Evolutionary conservation across 2,113 vertebrate species (phyloP), one percentile per base, ranked within the genome.

Genomic region (Paratilapia polleni): DNA sequence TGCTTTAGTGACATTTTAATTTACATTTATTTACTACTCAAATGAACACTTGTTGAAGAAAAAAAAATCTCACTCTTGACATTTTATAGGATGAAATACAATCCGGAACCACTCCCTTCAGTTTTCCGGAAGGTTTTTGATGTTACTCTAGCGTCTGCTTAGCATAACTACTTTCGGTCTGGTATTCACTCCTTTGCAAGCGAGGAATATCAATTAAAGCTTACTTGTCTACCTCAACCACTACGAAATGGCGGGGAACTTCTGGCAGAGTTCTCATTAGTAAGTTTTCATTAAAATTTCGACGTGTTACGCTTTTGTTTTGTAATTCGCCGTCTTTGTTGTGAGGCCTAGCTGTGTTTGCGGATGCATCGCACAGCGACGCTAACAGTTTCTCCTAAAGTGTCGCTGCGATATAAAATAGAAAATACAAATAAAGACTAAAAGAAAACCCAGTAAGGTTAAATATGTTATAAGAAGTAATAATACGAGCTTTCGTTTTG

Each of bases 211-310:
- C 10, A 20, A 36, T 73, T 79, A 84, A 87, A 64, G 34, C 82
- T 38, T 68, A 14, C 13, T 84, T 87, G 49, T 90, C 93, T 94
- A 89, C 93, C 93, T 93, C 93, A 91, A 11, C 47, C 77, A 6
- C 19, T 59, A 6, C 68, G 75, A 84, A 57, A 96, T 96, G 96
- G 96, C 96, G 49, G 96, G 96, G 76, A 96, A 96, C 91, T 96
- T 96, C 83, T 96, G 96, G 96, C 96, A 96, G 85, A 96, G 96
- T 89, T 96, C 96, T 61, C 96, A 96, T 85, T 96, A 96, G 96
- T 96, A 94, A 92, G 96, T 95, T 60, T 85, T 54, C 15, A 10
- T 12, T 1, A 11, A 36, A 38, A 4, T 19, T 1, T 24, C 1
- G 10, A 80, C 34, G 1, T 17, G 26, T 86, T 87, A n/a, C 7